Conservation (phyloP, 2,797 vertebrate genomes). For the Catharus ustulatus region DNA sequence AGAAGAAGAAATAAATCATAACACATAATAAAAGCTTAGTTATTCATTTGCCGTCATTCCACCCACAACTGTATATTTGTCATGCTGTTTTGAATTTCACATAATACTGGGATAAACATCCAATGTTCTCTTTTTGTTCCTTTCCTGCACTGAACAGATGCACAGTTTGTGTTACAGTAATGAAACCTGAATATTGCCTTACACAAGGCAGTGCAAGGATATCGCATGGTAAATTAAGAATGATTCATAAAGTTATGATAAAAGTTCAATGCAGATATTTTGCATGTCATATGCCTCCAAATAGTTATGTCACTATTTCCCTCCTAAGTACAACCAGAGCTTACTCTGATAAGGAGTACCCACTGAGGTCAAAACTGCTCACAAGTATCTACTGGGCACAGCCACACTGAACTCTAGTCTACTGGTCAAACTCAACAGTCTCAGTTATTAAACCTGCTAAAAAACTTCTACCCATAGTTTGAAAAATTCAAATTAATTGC, state of each 20-base stretch:
- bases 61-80: neutral
- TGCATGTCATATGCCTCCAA: neutral
- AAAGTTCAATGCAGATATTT: neutral
- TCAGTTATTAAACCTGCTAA: neutral
- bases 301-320: neutral
- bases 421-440: neutral
- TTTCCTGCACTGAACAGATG: neutral
- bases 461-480: neutral
- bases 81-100: neutral
- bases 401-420: neutral
- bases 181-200: neutral
- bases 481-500: neutral
- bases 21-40: neutral
- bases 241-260: neutral
- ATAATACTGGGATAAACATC: neutral
- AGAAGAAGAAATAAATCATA: neutral
- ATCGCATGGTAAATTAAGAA: neutral
- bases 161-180: neutral
- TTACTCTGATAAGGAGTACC: neutral
- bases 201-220: neutral
- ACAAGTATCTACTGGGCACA: neutral
- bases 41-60: neutral
- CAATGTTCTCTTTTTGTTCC: neutral
- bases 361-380: neutral
- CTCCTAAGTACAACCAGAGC: neutral